Evolutionary conservation across 2,888 invertebrate species (phyloP), one percentile per base, ranked within the genome.

Genomic region (Reticulitermes lucifugus): DNA sequence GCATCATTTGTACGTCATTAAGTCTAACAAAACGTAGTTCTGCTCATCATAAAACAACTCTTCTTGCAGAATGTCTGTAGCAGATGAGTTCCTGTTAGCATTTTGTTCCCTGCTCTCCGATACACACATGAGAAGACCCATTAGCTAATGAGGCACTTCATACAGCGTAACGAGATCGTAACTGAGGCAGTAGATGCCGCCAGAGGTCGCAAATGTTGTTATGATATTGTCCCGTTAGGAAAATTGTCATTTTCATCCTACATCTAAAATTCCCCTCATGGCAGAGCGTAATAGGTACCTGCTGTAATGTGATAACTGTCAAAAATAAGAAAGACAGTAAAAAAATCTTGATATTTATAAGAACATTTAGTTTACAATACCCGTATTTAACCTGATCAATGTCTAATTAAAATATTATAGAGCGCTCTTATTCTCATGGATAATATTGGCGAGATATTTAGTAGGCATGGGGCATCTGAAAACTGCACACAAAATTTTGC

Each of bases 131-230:
- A 41, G 41, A 41, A 41, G 25, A 10, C 35, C 80, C 80, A 80
- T 80, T 80, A 80, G 80, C 80, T 80, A 80, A 80, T 80, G 80
- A 80, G 80, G 29, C 35, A 80, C 80, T 80, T 80, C 60, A 80
- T 29, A n/a, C 25, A 10, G 25, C 55, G 79, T 25, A 65, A 65
- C 25, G 65, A 41, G 41, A 2, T 35, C 71, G 71, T n/a, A 35
- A 18, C 71, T n/a, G 25, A 35, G 71, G 71, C 12, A 29, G 25
- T 14, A 70, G 12, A 70, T 70, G 70, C 18, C 55, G 55, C 55
- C 5, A 18, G 18, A 18, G 55, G 5, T 55, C 55, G 55, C 55
- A 55, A 55, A 65, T 1, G 65, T 2, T 14, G 65, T 65, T n/a
- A n/a, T 65, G 65, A 65, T 65, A 10, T 65, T 25, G 3, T 65